Conservation (phyloP, 2,113 vertebrate genomes). For the Aegithalos caudatus region DNA sequence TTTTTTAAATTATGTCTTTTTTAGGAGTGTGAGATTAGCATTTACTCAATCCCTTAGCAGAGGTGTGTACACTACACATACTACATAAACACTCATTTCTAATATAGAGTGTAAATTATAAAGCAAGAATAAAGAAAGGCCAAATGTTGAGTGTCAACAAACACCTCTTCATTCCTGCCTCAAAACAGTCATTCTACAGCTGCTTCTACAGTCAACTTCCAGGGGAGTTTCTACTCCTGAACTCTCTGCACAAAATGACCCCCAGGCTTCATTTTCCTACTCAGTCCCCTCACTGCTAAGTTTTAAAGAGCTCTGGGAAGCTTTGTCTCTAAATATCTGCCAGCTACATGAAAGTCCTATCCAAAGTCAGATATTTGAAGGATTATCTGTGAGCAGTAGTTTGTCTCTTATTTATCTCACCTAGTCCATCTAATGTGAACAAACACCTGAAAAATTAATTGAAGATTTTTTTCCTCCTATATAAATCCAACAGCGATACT, state of each 20-base stretch:
- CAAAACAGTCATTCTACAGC: neutral
- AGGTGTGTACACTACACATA: neutral
- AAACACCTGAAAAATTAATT: neutral
- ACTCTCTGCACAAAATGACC: neutral
- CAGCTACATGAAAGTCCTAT: neutral
- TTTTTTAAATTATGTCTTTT: fast-evolving
- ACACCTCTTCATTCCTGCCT: neutral
- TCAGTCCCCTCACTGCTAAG: neutral
- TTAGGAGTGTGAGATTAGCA: neutral
- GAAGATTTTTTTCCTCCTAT: neutral
- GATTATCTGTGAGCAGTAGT: neutral
- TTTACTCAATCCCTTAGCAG: neutral
- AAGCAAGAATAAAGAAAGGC: neutral
- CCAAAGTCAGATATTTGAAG: neutral
- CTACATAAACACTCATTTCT: neutral
- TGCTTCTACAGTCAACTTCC: neutral
- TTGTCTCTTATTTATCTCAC: neutral
- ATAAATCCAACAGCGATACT: neutral
- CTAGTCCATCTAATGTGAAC: neutral
- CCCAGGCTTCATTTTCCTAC: neutral
- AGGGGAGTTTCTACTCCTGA: neutral
- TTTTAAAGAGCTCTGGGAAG: neutral
- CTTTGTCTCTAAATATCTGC: neutral
- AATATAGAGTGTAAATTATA: neutral
- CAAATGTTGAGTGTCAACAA: neutral